phyloP scores from a whole-genome alignment of 2,113 vertebrate genomes.

The Sula dactylatra region DNA sequence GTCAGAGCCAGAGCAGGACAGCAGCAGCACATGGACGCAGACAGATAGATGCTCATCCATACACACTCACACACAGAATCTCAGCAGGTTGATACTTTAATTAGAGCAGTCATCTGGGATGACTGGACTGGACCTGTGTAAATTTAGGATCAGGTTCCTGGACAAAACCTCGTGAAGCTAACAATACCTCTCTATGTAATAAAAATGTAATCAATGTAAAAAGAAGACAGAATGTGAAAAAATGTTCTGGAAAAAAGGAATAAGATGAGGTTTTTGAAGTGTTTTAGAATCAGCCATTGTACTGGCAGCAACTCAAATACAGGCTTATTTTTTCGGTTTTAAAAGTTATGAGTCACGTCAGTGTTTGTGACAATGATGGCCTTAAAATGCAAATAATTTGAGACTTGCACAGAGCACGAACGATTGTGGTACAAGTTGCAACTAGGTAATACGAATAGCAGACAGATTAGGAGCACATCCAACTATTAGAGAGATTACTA shows the following conservation, averaged over 20 bases:
- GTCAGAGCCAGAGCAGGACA: neutral
- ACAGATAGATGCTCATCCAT: neutral
- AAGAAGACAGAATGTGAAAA: neutral
- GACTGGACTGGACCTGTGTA: neutral
- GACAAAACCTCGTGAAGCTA: neutral
- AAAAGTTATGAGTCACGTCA: neutral
- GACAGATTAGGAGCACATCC: neutral
- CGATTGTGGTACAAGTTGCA: neutral
- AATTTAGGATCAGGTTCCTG: neutral
- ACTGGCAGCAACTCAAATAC: neutral
- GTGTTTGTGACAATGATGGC: neutral
- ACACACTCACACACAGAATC: neutral
- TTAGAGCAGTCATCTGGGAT: neutral
- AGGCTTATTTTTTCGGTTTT: neutral
- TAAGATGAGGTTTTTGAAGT: neutral
- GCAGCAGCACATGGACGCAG: neutral
- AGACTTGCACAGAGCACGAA: neutral
- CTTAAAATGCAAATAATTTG: neutral
- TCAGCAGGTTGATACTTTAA: neutral
- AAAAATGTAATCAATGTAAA: neutral
- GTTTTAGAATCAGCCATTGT: neutral
- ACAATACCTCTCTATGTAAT: neutral
- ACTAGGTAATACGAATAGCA: neutral
- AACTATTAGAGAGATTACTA: neutral
- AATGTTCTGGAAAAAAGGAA: neutral